Base-by-base conservation (phyloP, 2,888 invertebrate species). In the Xanthorhoe designata region DNA sequence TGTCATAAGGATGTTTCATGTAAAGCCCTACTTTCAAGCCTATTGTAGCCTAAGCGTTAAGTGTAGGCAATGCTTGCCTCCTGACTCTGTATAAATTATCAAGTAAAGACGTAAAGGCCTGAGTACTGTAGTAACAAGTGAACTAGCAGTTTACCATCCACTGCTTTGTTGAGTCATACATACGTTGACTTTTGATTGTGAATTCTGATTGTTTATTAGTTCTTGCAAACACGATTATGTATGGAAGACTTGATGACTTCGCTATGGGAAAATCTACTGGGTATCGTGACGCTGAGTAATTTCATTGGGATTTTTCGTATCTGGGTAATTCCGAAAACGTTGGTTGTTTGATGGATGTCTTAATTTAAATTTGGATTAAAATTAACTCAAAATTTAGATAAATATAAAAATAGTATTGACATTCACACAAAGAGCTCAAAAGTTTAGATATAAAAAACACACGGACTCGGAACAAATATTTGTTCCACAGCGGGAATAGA, bases 211-310 rank as follows among this genome's bases (percentile, higher is more conserved):
- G 70, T 64, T 35, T 56, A 57, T 67, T 66, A 64, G 61, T 66
- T 70, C 58, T 68, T 61, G 70, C 53, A 66, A 71, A 63, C 52
- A 29, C 61, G 57, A 68, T 71, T 66, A 66, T 61, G 35, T 58
- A 60, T 66, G 68, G 70, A 65, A 64, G 61, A 61, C 61, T 57
- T 57, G 61, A 56, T 53, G 52, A 54, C 53, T 47, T 55, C 56
- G 64, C 54, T 67, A 66, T 65, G 62, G 65, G 66, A 66, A 72
- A 68, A 70, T 61, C 17, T 19, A 42, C 32, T 52, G 51, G 17
- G 35, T 50, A 58, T 49, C 19, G 17, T 50, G 13, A n/a, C 8
- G 7, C 15, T 50, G 13, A 9, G 19, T 45, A 45, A 52, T 47
- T 55, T 62, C 45, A 56, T 56, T 56, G 38, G 13, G 6, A 51